Base-by-base conservation (phyloP, 1,140 invertebrate genomes). In the Batillaria attramentaria region DNA sequence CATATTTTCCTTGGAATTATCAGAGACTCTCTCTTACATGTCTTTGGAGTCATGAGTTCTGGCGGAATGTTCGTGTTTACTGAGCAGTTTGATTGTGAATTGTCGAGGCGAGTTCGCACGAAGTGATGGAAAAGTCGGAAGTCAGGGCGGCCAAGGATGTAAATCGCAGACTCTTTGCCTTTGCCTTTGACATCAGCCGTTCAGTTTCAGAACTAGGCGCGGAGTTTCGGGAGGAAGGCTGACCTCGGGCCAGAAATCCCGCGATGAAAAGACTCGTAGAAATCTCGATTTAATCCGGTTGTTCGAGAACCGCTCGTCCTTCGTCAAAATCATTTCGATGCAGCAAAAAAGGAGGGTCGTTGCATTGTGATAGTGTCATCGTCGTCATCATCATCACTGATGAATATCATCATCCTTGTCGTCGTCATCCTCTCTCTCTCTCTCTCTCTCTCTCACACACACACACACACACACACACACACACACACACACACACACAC, bases 401-500 rank as follows among this genome's bases (percentile, higher is more conserved):
- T 8, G 6, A 33, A 33, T 16, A 28, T 10, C 10, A 65, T 10
- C 60, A n/a, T 65, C 18, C 18, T n/a, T n/a, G 6, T 65, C 18
- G 28, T n/a, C 18, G 60, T n/a, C 13, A 65, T 65, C 6, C 28
- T 20, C 28, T 10, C 8, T 65, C 18, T n/a, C 6, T n/a, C 31
- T 50, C 24, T 50, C 10, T 50, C 10, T 13, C 10, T 8, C 46
- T 50, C 46, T 13, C 10, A 65, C 60, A 13, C 31, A 18, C 28
- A 6, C 28, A 28, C 18, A 10, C 18, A 65, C 18, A 28, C 31
- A 18, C 28, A 10, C 28, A 13, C 4, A 6, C 33, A 10, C 37
- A 31, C 31, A 68, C 31, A 68, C 65, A 35, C 37, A 68, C 18
- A 35, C 18, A 24, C 65, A 68, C 65, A 39, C 65, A 68, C 65